Evolutionary conservation across 2,797 vertebrate genomes (phyloP).

Genomic region (Anomalospiza imberbis): DNA sequence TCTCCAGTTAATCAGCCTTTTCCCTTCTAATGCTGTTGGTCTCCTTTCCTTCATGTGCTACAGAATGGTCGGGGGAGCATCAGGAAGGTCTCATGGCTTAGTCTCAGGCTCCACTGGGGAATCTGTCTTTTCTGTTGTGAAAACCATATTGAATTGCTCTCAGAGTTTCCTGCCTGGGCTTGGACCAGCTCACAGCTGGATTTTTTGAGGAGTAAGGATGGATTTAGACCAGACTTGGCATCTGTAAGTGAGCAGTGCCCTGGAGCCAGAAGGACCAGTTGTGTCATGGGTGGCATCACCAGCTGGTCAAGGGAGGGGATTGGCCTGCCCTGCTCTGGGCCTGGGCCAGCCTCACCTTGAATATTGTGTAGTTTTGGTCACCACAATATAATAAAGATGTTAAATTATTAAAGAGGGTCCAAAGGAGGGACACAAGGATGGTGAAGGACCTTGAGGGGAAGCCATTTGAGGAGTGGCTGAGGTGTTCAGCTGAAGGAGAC

Average conservation of each 20-base stretch:
- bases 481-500: neutral
- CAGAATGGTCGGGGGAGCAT: neutral
- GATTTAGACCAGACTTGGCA: neutral
- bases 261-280: neutral
- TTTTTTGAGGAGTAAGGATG: neutral
- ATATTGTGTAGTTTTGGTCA: neutral
- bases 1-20: neutral
- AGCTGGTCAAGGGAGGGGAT: neutral
- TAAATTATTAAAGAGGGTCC: neutral
- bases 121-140: neutral
- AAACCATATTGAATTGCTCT: neutral
- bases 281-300: neutral
- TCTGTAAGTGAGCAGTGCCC: neutral
- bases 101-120: neutral
- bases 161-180: neutral
- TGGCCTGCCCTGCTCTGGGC: neutral
- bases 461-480: neutral
- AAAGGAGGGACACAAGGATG: neutral
- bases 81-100: neutral
- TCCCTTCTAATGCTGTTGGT: neutral
- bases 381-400: neutral
- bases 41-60: accelerated
- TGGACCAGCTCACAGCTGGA: neutral
- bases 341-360: neutral
- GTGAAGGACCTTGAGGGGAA: neutral